These are phyloP conservation scores for Ciona savignyi DNA, from an alignment of 23 tunicate species.

Conservation along the genomic window DNA sequence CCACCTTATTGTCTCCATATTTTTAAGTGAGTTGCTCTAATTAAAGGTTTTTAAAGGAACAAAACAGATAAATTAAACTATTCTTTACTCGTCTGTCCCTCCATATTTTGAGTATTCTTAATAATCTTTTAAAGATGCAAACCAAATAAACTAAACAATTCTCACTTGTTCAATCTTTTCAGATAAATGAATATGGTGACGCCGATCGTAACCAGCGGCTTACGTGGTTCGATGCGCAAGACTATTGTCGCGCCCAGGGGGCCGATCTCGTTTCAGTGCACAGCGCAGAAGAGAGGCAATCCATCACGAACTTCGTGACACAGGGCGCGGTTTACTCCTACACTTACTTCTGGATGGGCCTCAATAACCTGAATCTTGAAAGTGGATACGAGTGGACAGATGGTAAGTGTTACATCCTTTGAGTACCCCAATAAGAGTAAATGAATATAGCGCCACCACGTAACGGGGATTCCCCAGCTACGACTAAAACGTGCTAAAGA, in stretches of 20 bases:
- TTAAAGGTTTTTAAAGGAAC: too few species aligned
- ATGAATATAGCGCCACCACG: too few species aligned
- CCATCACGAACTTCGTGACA: constrained; percentile 31
- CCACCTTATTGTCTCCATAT: too few species aligned
- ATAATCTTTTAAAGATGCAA: neutral
- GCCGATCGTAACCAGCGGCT: constrained; percentile 23
- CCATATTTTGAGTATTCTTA: too few species aligned
- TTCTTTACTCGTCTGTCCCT: too few species aligned
- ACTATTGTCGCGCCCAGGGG: constrained; percentile 68
- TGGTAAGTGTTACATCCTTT: too few species aligned
- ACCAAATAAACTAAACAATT: neutral
- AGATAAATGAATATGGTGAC: constrained; percentile 55
- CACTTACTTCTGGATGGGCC: constrained; percentile 80
- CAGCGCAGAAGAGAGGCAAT: constrained; percentile 34
- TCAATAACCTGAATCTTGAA: constrained; percentile 36
- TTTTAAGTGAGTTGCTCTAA: too few species aligned
- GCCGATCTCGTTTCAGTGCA: constrained; percentile 78
- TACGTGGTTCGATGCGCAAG: constrained; percentile 52
- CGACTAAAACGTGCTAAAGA: too few species aligned
- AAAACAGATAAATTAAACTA: too few species aligned
- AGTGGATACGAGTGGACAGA: constrained; percentile 82
- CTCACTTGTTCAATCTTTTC: neutral
- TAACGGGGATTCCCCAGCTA: too few species aligned
- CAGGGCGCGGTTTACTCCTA: constrained; percentile 25
- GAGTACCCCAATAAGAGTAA: too few species aligned